phyloP scores from a whole-genome alignment of 2,888 invertebrate species.

The Diarsia dahlii region DNA sequence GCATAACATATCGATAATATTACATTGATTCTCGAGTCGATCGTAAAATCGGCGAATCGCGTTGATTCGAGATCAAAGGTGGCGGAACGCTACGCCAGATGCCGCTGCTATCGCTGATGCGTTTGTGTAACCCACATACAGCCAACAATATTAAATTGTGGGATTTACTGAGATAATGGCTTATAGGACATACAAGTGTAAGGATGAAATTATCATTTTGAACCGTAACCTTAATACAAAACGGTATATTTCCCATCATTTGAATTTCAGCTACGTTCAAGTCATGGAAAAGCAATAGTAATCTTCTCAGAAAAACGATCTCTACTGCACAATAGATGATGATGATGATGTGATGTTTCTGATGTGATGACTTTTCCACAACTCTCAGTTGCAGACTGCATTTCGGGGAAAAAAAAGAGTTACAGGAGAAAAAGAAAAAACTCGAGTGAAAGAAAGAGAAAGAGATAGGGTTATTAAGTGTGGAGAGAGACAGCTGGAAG shows the following conservation, averaged over 20 bases:
- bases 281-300: background rate
- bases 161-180: constrained; percentile 22
- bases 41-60: constrained; percentile 54
- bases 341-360: too few species aligned
- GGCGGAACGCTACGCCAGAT: constrained; percentile 55
- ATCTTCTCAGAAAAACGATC: background rate
- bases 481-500: background rate
- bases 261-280: background rate
- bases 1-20: constrained; percentile 59
- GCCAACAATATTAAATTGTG: constrained; percentile 58
- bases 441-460: background rate
- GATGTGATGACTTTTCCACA: background rate
- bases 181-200: background rate
- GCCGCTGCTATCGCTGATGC: constrained; percentile 54
- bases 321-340: background rate
- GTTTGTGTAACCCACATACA: constrained; percentile 64
- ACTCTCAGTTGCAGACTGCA: too few species aligned
- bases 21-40: constrained; percentile 49
- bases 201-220: background rate
- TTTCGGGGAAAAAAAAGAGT: background rate
- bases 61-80: constrained; percentile 62
- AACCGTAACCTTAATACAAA: background rate
- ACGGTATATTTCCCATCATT: background rate
- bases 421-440: background rate
- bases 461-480: background rate